Evolutionary conservation across 2,113 vertebrate species (phyloP).

Genomic region (Pygoscelis antarcticus): DNA sequence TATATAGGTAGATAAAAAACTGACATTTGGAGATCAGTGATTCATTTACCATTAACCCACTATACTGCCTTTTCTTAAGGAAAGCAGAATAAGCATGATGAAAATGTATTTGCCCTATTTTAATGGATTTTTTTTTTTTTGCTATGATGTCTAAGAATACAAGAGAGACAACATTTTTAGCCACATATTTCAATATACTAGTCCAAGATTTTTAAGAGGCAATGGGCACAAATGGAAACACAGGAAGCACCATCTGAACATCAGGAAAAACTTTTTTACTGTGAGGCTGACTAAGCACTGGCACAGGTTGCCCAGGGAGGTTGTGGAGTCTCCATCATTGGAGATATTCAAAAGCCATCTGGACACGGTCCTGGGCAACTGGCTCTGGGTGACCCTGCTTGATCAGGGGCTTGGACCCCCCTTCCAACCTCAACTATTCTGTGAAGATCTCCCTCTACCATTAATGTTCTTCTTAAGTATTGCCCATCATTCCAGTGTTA

Average conservation of each 20-base stretch:
- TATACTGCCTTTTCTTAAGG: not conserved
- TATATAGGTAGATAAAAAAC: not conserved
- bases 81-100: not conserved
- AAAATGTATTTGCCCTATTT: not conserved
- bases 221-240: not conserved
- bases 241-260: not conserved
- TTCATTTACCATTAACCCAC: not conserved
- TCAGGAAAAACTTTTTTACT: not conserved
- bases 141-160: not conserved
- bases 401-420: rapidly evolving
- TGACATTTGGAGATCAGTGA: not conserved
- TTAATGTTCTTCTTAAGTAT: not conserved
- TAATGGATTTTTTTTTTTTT: not conserved
- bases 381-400: not conserved
- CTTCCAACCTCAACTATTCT: not conserved
- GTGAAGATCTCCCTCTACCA: not conserved
- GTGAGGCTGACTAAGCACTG: not conserved
- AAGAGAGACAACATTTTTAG: not conserved
- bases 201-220: not conserved
- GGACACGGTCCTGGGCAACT: not conserved
- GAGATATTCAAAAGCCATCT: not conserved
- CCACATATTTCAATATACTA: not conserved
- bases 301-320: not conserved
- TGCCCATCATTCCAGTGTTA: not conserved
- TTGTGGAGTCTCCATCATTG: not conserved